Base-by-base conservation (phyloP, 2,888 invertebrate species). In the Amphiduros pacificus region DNA sequence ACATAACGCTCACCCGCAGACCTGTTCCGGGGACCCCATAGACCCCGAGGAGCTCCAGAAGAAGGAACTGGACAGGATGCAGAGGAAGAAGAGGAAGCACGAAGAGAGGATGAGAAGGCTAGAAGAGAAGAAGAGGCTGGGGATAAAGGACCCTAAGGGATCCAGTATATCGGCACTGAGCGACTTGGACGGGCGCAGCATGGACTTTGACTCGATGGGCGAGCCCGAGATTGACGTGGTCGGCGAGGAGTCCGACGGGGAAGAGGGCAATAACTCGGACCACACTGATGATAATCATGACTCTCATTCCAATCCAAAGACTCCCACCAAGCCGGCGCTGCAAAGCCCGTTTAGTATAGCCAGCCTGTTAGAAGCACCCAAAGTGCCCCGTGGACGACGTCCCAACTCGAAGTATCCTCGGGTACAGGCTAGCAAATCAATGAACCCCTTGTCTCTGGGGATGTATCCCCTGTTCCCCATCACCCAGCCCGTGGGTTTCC, bases 1-100 rank as follows among this genome's bases (percentile, higher is more conserved):
- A 5, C 97, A 97, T 86, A 97, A 97, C 85, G 95, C 96, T 4
- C 96, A 97, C 82, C 97, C 96, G 0, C 95, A 96, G 82, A 94
- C 95, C 59, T 97, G 97, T 84, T 93, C 93, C 71, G 97, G 97
- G 6, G 96, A 96, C 77, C 97, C 97, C 22, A 95, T 97, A 77
- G 94, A 95, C 31, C 93, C 93, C 14, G 94, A 81, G 6, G 84
- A 84, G 68, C 76, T 83, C 24, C 74, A 80, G 61, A 70, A 76
- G 29, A 70, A 80, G 54, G 84, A 84, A 62, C 65, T 73, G 41
- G 82, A 83, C 53, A 71, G 82, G 44, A 49, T 73, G 56, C 82
- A 83, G 63, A 82, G 78, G 71, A 84, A 96, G 85, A 86, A 94
- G 78, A 89, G 92, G 77, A 96, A 96, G 84, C 95, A 95, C 73